These are phyloP conservation scores for Malaclemys terrapin DNA, from an alignment of 2,113 vertebrate species.

Conservation along the genomic window DNA sequence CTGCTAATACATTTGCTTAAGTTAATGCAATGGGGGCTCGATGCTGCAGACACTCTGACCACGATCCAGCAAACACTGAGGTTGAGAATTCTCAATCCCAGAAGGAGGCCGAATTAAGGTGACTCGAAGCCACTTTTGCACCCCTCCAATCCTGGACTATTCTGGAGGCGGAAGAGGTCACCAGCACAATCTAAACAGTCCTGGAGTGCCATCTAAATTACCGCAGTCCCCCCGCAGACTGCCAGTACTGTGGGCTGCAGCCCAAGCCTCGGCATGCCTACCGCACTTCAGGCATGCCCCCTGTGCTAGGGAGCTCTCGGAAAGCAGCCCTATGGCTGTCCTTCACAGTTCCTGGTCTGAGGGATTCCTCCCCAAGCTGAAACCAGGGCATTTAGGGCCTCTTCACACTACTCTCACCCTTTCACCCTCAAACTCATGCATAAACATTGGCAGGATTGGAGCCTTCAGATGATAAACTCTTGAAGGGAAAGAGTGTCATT, in stretches of 20 bases:
- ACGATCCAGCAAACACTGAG: background rate
- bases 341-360: background rate
- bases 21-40: background rate
- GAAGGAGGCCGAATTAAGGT: background rate
- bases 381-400: background rate
- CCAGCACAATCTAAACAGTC: background rate
- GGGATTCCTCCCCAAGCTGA: background rate
- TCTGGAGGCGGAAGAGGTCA: constrained; percentile 15
- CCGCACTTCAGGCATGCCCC: no score
- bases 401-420: background rate
- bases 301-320: background rate
- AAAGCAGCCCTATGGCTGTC: background rate
- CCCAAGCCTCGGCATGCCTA: background rate
- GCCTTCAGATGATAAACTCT: background rate
- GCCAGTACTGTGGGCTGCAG: background rate
- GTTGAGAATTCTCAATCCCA: background rate
- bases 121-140: background rate
- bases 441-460: background rate
- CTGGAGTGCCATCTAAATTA: background rate
- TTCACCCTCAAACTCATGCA: background rate
- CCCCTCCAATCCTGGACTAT: background rate
- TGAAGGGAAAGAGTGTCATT: background rate
- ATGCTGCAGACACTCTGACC: background rate
- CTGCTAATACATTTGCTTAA: background rate
- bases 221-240: background rate